Base-by-base conservation (phyloP, 2,797 vertebrate genomes). In the Clarias fuscus region DNA sequence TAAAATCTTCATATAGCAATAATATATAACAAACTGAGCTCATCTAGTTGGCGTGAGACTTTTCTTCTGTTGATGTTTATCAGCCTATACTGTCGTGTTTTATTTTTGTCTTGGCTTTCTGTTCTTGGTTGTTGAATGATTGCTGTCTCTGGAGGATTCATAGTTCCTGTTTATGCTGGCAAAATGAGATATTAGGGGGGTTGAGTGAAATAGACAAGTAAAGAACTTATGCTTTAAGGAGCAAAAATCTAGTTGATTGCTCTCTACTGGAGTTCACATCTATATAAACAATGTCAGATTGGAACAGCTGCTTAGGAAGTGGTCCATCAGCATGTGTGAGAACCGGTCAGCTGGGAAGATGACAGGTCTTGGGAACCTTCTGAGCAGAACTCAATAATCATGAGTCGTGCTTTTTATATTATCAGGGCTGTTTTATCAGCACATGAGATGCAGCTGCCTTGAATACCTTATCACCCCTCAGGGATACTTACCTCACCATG, bases 111-210 rank as follows among this genome's bases (percentile, higher is more conserved):
- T 77, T 82, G 62, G 53, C 85, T 53, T 15, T 59, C 22, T 79
- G 76, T 20, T 64, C 24, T 80, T 82, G 62, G 62, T 68, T 68
- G n/a, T 30, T 79, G 67, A 89, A 70, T 78, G 43, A n/a, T 53
- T 89, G 67, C 33, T 85, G 33, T 62, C 75, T 77, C 82, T 68
- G 27, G 59, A 82, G 62, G 77, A 81, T 75, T 72, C 76, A 53
- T 70, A 79, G 68, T 84, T 85, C 56, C 84, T 86, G 87, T 89
- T 88, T 88, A 89, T 33, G 33, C 80, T 84, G 86, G 87, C 61
- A 75, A 14, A 37, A 62, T 82, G 59, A 85, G 68, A 83, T 83
- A 72, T 78, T 62, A 33, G 53, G 14, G 27, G 33, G 40, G 62
- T 48, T 83, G 62, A 72, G 86, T 62, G 71, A 62, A 37, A 85